Percentiles rank a stretch among this genome's conserved stretches.
These are phyloP conservation scores for Cyclophora punctaria DNA, from an alignment of 2,888 invertebrate genomes.

Conservation along the genomic window DNA sequence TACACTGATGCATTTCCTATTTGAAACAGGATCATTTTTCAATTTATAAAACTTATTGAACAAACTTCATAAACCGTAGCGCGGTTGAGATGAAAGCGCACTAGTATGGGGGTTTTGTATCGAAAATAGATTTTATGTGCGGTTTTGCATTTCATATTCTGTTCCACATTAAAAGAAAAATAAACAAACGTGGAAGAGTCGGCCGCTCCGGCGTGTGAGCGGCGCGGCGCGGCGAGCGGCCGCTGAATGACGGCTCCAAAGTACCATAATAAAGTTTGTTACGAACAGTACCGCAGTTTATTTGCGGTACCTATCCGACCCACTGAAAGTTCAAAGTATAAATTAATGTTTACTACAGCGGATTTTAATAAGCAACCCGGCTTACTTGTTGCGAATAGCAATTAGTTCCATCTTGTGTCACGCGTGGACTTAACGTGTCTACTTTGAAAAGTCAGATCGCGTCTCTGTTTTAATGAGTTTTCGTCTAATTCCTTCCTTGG, in stretches of 20 bases:
- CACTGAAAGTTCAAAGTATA: conserved; percentile 25
- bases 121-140: not conserved
- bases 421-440: conserved; percentile 73
- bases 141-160: not conserved
- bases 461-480: conserved; percentile 73
- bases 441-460: conserved; percentile 72
- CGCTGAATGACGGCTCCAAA: conserved; percentile 11
- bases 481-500: conserved; percentile 67
- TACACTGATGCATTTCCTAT: conserved; percentile 1
- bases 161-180: not conserved
- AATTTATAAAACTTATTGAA: conserved; percentile 15
- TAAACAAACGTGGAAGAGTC: conserved; percentile 1
- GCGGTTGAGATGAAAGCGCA: conserved; percentile 10
- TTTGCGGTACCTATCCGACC: conserved; percentile 15
- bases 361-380: conserved; percentile 61
- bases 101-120: not conserved
- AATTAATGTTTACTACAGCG: conserved; percentile 57
- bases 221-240: conserved; percentile 5
- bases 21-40: conserved; percentile 17
- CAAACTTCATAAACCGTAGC: conserved; percentile 11
- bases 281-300: conserved; percentile 17
- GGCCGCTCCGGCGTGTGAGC: not conserved
- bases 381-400: conserved; percentile 61
- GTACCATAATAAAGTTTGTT: conserved; percentile 26
- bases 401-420: conserved; percentile 58